Percentiles rank a stretch among this genome's conserved stretches.
Evolutionary conservation across 2,888 invertebrate genomes (phyloP).

Genomic region (Junonia oenone): DNA sequence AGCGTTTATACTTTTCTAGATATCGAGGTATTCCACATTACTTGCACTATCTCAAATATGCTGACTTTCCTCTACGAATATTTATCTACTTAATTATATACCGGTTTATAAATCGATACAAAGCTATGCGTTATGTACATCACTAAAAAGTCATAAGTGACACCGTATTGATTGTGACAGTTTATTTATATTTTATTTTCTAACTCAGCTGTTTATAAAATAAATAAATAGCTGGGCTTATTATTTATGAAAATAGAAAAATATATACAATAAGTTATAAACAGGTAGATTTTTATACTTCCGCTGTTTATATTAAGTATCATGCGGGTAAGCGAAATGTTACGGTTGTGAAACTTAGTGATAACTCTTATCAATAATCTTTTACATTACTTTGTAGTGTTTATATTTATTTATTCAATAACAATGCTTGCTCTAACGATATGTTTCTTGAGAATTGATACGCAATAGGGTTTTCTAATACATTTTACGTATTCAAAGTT

Average conservation of each 20-base stretch:
- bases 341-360: background rate
- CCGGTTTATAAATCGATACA: background rate
- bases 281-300: constrained; percentile 12
- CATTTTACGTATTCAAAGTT: too few relatives aligned
- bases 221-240: background rate
- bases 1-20: too few relatives aligned
- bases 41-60: too few relatives aligned
- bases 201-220: background rate
- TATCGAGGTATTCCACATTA: too few relatives aligned
- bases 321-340: constrained; percentile 39
- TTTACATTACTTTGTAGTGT: background rate
- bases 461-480: too few relatives aligned
- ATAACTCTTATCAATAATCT: background rate
- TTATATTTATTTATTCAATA: too few relatives aligned
- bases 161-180: background rate
- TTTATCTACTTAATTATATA: too few relatives aligned
- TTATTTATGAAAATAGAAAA: background rate
- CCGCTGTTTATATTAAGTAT: constrained; percentile 21
- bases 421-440: background rate
- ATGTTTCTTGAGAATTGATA: background rate
- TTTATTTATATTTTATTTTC: background rate
- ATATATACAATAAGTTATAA: background rate
- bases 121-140: background rate
- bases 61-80: too few relatives aligned
- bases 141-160: background rate